Conservation (phyloP, 2,888 invertebrate species). For the Ischnus inquisitorius region DNA sequence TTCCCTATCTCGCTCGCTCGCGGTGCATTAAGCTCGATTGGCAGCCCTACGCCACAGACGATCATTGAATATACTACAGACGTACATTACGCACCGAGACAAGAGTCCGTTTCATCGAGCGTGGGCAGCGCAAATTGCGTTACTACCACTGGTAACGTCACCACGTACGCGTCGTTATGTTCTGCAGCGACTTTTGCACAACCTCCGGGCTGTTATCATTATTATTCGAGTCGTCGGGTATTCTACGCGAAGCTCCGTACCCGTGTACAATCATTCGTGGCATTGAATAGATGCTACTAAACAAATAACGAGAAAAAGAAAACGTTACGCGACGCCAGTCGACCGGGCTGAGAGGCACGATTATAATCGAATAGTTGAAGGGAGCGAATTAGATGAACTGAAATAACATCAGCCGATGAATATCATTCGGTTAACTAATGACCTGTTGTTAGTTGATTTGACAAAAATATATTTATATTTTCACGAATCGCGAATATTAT, state of each 20-base stretch:
- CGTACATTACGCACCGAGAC: conserved; percentile 26
- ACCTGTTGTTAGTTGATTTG: not conserved
- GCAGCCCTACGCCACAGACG: conserved; percentile 46
- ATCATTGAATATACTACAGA: conserved; percentile 56
- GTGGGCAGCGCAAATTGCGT: conserved; percentile 49
- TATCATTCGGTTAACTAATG: not conserved
- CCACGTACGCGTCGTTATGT: conserved; percentile 22
- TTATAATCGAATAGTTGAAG: not conserved
- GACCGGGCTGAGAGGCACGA: not conserved
- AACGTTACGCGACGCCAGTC: not conserved
- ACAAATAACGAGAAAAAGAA: not conserved
- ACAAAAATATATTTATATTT: too few relatives aligned
- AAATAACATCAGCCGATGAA: not conserved
- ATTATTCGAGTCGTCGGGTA: conserved; percentile 20
- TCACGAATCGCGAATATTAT: not conserved
- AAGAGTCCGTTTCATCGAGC: conserved; percentile 44
- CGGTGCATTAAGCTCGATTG: conserved; percentile 54
- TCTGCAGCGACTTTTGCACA: conserved; percentile 43
- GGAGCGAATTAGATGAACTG: not conserved
- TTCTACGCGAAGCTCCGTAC: conserved; percentile 15
- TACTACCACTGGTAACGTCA: conserved; percentile 47
- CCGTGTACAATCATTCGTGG: not conserved
- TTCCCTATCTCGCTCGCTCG: conserved; percentile 14
- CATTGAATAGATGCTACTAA: not conserved
- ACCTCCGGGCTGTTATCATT: conserved; percentile 40